phyloP scores from a whole-genome alignment of 2,113 vertebrate genomes.

The Rousettus leschenaultii region DNA sequence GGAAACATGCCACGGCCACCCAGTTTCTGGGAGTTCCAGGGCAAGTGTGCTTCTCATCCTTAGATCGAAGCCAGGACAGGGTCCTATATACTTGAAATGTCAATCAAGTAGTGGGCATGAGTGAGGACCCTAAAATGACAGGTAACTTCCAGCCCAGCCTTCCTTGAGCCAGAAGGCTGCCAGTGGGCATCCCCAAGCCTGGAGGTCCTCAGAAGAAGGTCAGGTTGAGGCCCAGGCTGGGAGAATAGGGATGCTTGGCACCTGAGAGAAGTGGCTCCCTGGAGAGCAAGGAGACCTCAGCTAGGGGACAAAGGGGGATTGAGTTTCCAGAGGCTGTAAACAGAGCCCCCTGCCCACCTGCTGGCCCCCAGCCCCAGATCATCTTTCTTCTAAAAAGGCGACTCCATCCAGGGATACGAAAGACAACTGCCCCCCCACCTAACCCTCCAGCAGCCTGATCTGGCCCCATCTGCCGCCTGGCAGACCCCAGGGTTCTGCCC shows the following conservation, averaged over 20 bases:
- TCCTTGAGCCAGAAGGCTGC: background rate
- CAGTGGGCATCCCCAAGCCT: background rate
- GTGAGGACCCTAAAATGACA: background rate
- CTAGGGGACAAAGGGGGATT: background rate
- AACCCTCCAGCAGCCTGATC: background rate
- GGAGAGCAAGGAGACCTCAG: background rate
- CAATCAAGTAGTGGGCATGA: background rate
- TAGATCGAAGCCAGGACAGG: background rate
- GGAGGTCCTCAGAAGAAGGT: background rate
- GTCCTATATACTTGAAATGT: background rate
- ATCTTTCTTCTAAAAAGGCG: slow-evolving; percentile 49
- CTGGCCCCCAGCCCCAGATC: slow-evolving; percentile 14
- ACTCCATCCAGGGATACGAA: background rate
- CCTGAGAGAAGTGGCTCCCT: background rate
- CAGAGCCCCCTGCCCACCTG: slow-evolving; percentile 29
- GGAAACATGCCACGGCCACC: background rate
- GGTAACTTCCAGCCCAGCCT: background rate
- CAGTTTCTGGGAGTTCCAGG: background rate
- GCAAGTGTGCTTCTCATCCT: background rate
- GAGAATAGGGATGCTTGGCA: background rate
- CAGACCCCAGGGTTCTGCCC: background rate
- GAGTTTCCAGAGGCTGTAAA: slow-evolving; percentile 33
- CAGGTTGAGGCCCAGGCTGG: background rate
- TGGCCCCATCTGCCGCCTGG: background rate
- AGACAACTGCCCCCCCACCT: background rate